These are phyloP conservation scores for Spea bombifrons DNA, from an alignment of 2,113 vertebrate species.

Conservation along the genomic window DNA sequence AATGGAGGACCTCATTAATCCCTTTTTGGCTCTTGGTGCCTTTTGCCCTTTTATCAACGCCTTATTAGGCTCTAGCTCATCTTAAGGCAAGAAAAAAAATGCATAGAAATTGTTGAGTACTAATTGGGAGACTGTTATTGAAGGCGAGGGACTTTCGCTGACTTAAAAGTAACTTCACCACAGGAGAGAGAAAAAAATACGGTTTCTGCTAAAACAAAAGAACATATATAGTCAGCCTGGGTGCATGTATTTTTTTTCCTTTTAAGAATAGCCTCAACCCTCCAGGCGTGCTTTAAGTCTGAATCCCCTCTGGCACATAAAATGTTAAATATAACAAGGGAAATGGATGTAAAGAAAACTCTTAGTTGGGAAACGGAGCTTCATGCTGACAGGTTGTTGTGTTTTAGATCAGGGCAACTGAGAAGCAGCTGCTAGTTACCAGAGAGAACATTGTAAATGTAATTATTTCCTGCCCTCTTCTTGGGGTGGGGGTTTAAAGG, in stretches of 20 bases:
- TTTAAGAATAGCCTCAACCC: neutral
- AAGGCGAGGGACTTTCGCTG: slow-evolving; percentile 76
- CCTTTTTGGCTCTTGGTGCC: slow-evolving; percentile 73
- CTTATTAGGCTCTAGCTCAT: slow-evolving; percentile 85
- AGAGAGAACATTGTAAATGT: slow-evolving; percentile 43
- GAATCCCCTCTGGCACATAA: slow-evolving; percentile 6
- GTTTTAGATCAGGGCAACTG: slow-evolving; percentile 45
- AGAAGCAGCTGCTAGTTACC: slow-evolving; percentile 47
- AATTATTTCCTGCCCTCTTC: slow-evolving; percentile 48
- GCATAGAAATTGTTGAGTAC: slow-evolving; percentile 77
- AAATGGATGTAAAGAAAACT: slow-evolving; percentile 16
- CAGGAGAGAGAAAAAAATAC: slow-evolving; percentile 66
- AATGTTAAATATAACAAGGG: slow-evolving; percentile 25
- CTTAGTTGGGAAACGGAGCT: slow-evolving; percentile 44
- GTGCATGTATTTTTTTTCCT: slow-evolving; percentile 1
- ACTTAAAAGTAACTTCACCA: slow-evolving; percentile 80
- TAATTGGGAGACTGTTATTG: slow-evolving; percentile 84
- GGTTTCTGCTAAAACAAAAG: slow-evolving; percentile 70
- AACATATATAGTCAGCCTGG: slow-evolving; percentile 2
- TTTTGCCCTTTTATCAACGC: slow-evolving; percentile 85
- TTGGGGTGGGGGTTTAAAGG: slow-evolving; percentile 24
- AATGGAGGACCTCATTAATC: slow-evolving; percentile 82
- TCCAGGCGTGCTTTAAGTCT: slow-evolving; percentile 20
- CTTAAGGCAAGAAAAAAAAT: slow-evolving; percentile 69
- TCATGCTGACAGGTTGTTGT: slow-evolving; percentile 47